phyloP scores from a whole-genome alignment of 2,888 invertebrate genomes.

The Pinctada fucata region DNA sequence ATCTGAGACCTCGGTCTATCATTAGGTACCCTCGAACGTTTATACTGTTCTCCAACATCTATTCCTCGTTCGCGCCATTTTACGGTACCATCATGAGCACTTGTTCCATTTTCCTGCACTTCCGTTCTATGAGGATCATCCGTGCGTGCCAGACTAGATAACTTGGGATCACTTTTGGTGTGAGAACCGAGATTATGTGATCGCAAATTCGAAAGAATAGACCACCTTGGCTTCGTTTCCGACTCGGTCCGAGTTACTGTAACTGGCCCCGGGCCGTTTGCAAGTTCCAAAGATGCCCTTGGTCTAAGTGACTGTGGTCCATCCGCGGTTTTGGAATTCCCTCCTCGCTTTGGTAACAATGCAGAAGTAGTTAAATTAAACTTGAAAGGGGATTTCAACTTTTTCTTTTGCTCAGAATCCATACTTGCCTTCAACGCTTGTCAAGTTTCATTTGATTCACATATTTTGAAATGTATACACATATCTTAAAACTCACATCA shows the following conservation, averaged over 20 bases:
- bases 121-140: neutral
- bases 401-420: neutral
- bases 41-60: constrained; percentile 1
- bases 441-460: too few species aligned
- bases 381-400: constrained; percentile 15
- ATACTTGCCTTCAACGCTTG: neutral
- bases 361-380: constrained; percentile 13
- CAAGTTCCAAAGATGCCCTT: neutral
- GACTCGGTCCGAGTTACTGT: neutral
- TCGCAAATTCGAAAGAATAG: neutral
- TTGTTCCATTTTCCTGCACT: neutral
- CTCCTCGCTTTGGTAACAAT: neutral
- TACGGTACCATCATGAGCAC: neutral
- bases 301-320: neutral
- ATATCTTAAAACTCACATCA: neutral
- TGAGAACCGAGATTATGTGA: neutral
- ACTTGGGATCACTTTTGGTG: constrained; percentile 5
- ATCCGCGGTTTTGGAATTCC: neutral
- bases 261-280: neutral
- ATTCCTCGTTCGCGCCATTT: constrained; percentile 5
- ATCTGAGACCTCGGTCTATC: constrained; percentile 16
- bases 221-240: neutral
- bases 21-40: neutral
- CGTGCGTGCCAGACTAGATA: constrained; percentile 2
- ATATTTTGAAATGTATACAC: neutral